phyloP scores from a whole-genome alignment of 2,888 invertebrate species.

The Drosophila macrospina region DNA sequence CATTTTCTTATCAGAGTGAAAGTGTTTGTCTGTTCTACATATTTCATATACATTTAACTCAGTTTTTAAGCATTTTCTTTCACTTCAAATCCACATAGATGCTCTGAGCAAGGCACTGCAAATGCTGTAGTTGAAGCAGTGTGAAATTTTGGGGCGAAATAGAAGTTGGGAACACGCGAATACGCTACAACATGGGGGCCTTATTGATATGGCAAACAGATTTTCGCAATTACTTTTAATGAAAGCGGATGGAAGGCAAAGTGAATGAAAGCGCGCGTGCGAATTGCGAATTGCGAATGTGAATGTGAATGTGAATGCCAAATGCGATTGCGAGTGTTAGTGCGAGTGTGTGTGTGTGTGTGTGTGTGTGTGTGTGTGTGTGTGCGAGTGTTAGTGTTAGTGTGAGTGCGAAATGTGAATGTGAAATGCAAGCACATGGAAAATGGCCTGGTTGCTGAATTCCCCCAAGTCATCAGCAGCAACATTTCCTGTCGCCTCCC shows the following conservation, averaged over 20 bases:
- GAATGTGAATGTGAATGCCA: constrained; percentile 26
- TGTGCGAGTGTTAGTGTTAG: background rate
- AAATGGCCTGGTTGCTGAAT: constrained; percentile 28
- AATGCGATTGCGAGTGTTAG: constrained; percentile 13
- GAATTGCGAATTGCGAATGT: constrained; percentile 32
- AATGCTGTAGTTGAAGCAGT: no score
- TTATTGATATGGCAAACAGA: constrained; percentile 67
- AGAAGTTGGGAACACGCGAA: constrained; percentile 3
- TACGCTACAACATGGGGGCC: constrained; percentile 21
- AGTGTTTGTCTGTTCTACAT: no score
- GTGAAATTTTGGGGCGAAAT: background rate
- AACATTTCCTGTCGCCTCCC: constrained; percentile 25
- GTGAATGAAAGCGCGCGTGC: constrained; percentile 48
- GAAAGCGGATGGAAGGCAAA: constrained; percentile 50
- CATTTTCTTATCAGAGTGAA: no score
- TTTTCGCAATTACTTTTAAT: constrained; percentile 73
- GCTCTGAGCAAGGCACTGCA: no score
- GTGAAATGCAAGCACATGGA: constrained; percentile 38
- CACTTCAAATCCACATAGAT: no score
- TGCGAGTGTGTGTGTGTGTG: no score
- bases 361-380: no score
- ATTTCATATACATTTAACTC: no score
- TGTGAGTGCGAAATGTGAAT: constrained; percentile 13
- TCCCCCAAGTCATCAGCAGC: constrained; percentile 33
- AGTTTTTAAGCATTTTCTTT: no score